Conservation (phyloP, 2,113 vertebrate genomes). For the Progne subis region DNA sequence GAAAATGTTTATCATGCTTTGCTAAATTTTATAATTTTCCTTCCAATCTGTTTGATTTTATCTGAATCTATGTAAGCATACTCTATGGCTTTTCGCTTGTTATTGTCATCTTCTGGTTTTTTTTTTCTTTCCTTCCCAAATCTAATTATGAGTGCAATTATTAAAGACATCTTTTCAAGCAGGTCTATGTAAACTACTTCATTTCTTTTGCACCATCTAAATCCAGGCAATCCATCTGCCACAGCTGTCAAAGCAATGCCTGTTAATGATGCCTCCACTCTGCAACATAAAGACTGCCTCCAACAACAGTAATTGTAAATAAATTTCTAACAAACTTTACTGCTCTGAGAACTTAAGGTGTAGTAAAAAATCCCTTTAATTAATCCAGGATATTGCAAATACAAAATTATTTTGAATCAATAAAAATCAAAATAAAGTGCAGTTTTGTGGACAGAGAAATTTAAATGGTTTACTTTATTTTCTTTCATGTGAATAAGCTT, state of each 20-base stretch:
- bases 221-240: slow-evolving; percentile 70
- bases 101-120: neutral
- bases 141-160: slow-evolving; percentile 71
- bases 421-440: slow-evolving; percentile 45
- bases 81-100: neutral
- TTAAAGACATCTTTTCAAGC: slow-evolving; percentile 72
- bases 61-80: neutral
- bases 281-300: slow-evolving; percentile 39
- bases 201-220: slow-evolving; percentile 71
- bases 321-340: slow-evolving; percentile 52
- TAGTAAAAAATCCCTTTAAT: slow-evolving; percentile 70
- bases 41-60: neutral
- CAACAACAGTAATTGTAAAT: slow-evolving; percentile 39
- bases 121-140: neutral
- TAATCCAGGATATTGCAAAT: slow-evolving; percentile 69
- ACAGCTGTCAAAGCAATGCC: slow-evolving; percentile 62
- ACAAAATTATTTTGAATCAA: slow-evolving; percentile 68
- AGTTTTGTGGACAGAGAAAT: slow-evolving; percentile 49
- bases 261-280: slow-evolving; percentile 50
- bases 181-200: slow-evolving; percentile 68
- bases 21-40: neutral
- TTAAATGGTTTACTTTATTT: slow-evolving; percentile 51
- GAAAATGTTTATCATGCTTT: neutral
- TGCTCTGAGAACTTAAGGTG: slow-evolving; percentile 77
- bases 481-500: slow-evolving; percentile 57